Evolutionary conservation across 2,797 vertebrate species (phyloP), one percentile per base, ranked within the genome.

Genomic region (Alca torda): DNA sequence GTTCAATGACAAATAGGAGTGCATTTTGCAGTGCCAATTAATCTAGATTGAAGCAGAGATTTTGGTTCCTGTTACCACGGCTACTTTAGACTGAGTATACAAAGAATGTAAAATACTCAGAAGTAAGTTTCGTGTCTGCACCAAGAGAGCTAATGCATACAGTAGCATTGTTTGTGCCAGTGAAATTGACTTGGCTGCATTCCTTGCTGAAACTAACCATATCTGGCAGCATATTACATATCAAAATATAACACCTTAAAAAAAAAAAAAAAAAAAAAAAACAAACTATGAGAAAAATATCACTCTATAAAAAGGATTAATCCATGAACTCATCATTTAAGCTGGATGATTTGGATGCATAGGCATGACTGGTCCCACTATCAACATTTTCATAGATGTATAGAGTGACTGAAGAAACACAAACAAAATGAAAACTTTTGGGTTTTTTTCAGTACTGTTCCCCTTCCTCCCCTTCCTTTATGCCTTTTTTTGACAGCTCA

Each of bases 401-500:
- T 33, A 48, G 39, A 72, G 26, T 60, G 35, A 87, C 26, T 7
- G 5, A 74, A 35, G 13, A 76, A 77, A 67, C 6, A 74, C 5
- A 70, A 92, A 93, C 6, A 76, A 69, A 70, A 82, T 16, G 16
- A 64, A 93, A 48, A 46, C 16, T 67, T 75, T 69, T 54, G 16
- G 2, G 12, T 39, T 11, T 65, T 68, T 90, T 91, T 33, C 26
- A 81, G 61, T 54, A 63, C 1, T 10, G 12, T 39, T 93, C 76
- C 33, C 28, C 39, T 93, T 95, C 20, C 19, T 93, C 76, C 33
- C 28, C 39, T 93, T 95, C 20, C 17, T 33, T 88, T 56, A 60
- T 19, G 12, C 24, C 13, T 67, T 74, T 92, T 92, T 85, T 70
- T 94, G 92, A 90, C 95, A 96, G 59, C 53, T 78, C 28, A 89